These are phyloP conservation scores for Neomonachus schauinslandi DNA, from an alignment of 2,113 vertebrate genomes.

Conservation along the genomic window DNA sequence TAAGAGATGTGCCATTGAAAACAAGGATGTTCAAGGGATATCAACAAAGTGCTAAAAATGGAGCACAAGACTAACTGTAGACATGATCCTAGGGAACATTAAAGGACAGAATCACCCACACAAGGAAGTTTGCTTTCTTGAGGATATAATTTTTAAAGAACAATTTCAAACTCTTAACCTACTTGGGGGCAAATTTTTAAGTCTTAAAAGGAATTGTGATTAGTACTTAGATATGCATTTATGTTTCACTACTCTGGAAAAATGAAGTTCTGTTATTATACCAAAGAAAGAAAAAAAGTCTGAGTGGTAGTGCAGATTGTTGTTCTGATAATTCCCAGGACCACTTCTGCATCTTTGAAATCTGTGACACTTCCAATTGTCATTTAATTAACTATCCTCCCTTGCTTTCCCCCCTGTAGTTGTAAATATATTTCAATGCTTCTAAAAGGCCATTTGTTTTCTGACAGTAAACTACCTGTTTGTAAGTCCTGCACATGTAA, in stretches of 20 bases:
- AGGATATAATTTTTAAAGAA: background rate
- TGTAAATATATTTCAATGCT: constrained; percentile 49
- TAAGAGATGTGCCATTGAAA: background rate
- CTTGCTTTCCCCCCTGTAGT: background rate
- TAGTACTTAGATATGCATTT: background rate
- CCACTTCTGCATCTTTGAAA: constrained; percentile 66
- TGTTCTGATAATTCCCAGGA: constrained; percentile 24
- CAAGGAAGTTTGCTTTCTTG: background rate
- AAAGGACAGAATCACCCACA: background rate
- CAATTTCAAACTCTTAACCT: background rate
- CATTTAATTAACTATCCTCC: constrained; percentile 66
- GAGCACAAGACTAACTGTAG: background rate
- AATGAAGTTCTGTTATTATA: background rate
- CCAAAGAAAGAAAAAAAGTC: constrained; percentile 28
- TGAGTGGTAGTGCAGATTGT: background rate
- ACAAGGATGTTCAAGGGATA: background rate
- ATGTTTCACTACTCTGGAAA: background rate
- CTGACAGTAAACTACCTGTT: constrained; percentile 7
- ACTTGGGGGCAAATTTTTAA: background rate
- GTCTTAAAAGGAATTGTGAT: background rate
- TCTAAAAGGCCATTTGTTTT: constrained; percentile 57
- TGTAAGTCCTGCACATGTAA: background rate
- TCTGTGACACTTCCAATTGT: constrained; percentile 50
- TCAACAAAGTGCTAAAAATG: background rate
- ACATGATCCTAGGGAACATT: background rate